Conservation (phyloP, 2,797 vertebrate species). For the Strix occidentalis region DNA sequence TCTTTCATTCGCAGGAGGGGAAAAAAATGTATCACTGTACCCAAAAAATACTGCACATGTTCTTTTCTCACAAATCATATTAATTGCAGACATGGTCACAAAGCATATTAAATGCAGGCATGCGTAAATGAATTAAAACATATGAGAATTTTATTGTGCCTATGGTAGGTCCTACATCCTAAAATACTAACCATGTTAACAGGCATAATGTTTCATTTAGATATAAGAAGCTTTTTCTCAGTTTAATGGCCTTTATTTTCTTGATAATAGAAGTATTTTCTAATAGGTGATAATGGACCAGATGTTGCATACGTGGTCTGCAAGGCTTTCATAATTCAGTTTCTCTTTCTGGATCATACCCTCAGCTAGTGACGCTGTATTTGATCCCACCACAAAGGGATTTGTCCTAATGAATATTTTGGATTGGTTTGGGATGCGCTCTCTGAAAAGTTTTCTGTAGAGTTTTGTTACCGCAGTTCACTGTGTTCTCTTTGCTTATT, state of each 20-base stretch:
- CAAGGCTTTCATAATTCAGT: background rate
- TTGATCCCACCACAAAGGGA: background rate
- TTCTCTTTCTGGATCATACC: background rate
- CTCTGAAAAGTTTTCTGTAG: background rate
- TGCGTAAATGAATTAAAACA: slow-evolving; percentile 84
- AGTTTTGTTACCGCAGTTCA: background rate
- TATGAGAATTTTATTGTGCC: slow-evolving; percentile 76
- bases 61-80: slow-evolving; percentile 79
- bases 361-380: background rate
- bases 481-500: background rate
- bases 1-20: slow-evolving; percentile 72
- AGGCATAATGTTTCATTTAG: slow-evolving; percentile 46
- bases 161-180: slow-evolving; percentile 52
- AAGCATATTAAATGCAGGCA: slow-evolving; percentile 78
- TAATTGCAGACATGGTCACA: slow-evolving; percentile 79
- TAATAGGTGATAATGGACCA: slow-evolving; percentile 23
- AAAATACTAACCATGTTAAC: slow-evolving; percentile 37
- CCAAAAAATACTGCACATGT: slow-evolving; percentile 67
- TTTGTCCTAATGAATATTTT: background rate
- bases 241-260: slow-evolving; percentile 31
- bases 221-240: background rate
- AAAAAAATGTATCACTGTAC: slow-evolving; percentile 43
- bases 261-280: background rate
- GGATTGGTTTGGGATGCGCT: background rate
- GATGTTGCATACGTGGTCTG: background rate